These are phyloP conservation scores for Pyrgilauda ruficollis DNA, from an alignment of 2,113 vertebrate genomes.

Conservation along the genomic window DNA sequence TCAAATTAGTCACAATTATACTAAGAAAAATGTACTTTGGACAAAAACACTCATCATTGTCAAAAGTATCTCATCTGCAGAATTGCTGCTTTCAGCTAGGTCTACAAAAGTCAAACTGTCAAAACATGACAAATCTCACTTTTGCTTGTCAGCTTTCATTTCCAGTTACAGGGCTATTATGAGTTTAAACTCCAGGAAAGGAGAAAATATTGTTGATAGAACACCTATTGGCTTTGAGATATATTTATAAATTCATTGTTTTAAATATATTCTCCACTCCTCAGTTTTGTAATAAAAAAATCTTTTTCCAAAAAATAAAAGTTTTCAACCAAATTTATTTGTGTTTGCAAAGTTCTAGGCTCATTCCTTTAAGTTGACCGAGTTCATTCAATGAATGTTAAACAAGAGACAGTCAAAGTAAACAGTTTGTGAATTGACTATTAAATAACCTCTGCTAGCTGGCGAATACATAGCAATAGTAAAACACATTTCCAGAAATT, in stretches of 20 bases:
- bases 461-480: background rate
- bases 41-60: background rate
- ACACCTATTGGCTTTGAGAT: background rate
- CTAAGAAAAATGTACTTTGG: background rate
- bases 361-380: background rate
- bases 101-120: background rate
- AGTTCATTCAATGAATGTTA: background rate
- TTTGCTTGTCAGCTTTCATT: background rate
- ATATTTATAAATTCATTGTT: background rate
- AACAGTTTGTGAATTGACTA: background rate
- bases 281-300: background rate
- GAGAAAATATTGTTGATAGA: background rate
- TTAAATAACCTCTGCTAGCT: background rate
- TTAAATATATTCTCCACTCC: background rate
- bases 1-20: background rate
- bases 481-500: slow-evolving; percentile 13
- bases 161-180: background rate
- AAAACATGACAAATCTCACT: background rate
- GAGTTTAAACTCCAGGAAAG: background rate
- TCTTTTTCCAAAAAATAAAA: background rate
- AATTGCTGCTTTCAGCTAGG: background rate
- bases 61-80: background rate
- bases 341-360: background rate
- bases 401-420: background rate
- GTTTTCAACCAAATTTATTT: background rate